Evolutionary conservation across 2,113 vertebrate species (phyloP).

Genomic region (Speoplatyrhinus poulsoni): DNA sequence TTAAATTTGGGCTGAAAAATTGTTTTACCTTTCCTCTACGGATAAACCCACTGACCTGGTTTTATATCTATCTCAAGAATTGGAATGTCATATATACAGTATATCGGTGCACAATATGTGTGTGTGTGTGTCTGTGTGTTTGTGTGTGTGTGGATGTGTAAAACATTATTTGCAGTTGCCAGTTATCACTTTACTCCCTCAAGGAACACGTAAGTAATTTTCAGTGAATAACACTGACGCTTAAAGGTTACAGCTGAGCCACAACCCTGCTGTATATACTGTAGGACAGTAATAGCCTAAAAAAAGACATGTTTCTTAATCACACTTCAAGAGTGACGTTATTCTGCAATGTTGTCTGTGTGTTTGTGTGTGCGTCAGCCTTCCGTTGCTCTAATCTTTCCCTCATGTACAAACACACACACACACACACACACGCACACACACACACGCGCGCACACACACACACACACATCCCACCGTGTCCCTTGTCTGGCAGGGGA

Average conservation of each 20-base stretch:
- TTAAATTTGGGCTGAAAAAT: too few relatives aligned
- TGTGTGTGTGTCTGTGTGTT: constrained; percentile 13
- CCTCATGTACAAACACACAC: too few relatives aligned
- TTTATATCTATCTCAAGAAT: constrained; percentile 27
- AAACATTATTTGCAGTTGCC: constrained; percentile 20
- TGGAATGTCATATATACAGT: constrained; percentile 9
- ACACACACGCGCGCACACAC: too few relatives aligned
- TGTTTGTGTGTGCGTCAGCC: too few relatives aligned
- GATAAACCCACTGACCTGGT: neutral
- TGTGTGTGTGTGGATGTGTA: neutral
- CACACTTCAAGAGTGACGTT: constrained; percentile 49
- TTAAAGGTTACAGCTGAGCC: constrained; percentile 4
- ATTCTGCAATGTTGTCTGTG: too few relatives aligned
- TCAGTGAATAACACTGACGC: neutral
- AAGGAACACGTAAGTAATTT: constrained; percentile 18
- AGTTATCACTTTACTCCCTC: constrained; percentile 22
- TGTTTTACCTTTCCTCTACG: too few relatives aligned
- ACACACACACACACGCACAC: too few relatives aligned
- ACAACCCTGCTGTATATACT: neutral
- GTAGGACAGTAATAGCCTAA: constrained; percentile 32
- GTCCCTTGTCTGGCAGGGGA: neutral
- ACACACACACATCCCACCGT: too few relatives aligned
- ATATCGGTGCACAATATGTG: constrained; percentile 21
- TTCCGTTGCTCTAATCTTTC: too few relatives aligned
- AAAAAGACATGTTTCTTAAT: constrained; percentile 48